Base-by-base conservation (phyloP, 2,113 vertebrate species). In the Riparia riparia region DNA sequence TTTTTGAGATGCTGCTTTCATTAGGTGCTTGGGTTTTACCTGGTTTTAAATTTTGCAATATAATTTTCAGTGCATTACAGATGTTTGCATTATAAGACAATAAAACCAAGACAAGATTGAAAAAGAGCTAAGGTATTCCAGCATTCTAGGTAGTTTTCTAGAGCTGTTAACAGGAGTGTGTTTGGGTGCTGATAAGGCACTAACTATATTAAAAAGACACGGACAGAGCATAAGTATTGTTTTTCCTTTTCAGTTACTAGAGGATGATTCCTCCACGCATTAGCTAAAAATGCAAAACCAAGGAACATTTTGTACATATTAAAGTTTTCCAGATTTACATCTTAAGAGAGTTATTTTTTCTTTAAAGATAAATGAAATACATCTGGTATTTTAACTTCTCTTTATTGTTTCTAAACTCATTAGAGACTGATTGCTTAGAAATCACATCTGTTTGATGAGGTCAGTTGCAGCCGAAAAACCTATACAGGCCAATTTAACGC, bases 391-490 rank as follows among this genome's bases (percentile, higher is more conserved):
- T 95, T 87, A 96, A 84, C 51, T 94, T 95, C 66, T 89, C 83
- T 80, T 86, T 86, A 31, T 95, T 91, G 94, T 92, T 94, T 90
- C 61, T 93, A 80, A 95, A 96, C 86, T 93, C 86, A 95, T 97
- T 90, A 96, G 68, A 95, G 56, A 88, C 90, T 80, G 82, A 90
- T 86, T 97, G 92, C 96, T 97, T 97, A 64, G 90, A 94, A 91
- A 95, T 96, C 96, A 94, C 96, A 97, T 74, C 70, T 96, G 89
- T 96, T 97, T 95, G 88, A 90, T 97, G 84, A 95, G 92, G 88
- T 97, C 95, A 97, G 57, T 58, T 86, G 95, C 76, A 96, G 47
- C 93, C 87, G 89, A 94, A 95, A 96, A 93, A 70, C 65, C 64
- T 90, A 72, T 95, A 96, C 78, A 88, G 63, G 63, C 94, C 96